Evolutionary conservation across 2,888 invertebrate genomes (phyloP), one percentile per base, ranked within the genome.

Genomic region (Zaprionus bogoriensis): DNA sequence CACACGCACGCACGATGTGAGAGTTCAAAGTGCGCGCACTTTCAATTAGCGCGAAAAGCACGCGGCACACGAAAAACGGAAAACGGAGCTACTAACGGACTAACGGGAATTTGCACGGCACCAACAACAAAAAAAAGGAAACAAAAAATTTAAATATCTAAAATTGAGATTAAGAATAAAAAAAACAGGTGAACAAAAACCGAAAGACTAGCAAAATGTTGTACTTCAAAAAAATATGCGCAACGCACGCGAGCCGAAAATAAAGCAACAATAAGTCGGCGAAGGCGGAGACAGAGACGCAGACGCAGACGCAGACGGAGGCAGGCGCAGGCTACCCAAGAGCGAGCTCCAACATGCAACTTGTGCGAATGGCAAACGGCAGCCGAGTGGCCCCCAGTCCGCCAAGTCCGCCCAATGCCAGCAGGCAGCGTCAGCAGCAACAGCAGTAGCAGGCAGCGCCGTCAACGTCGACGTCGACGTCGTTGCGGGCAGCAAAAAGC

Each of bases 301-400:
- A 53, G 57, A 14, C 3, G 17, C 22, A 22, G 6, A n/a, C 25
- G n/a, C 44, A 10, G 10, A 22, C 12, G 4, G 14, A 46, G 44
- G n/a, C 46, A 28, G 22, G 30, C 4, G 41, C 52, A 46, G 55
- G 39, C 42, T 7, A 42, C 48, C 42, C 2, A 52, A 45, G 44
- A 59, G 20, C 65, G 69, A 74, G 69, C 25, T 48, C 64, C 65
- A 36, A 67, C 87, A 67, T 73, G 80, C 86, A 82, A 83, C 80
- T 79, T 80, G 80, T 76, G 71, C 80, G 80, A 81, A 83, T 70
- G 74, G 68, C 87, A 74, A 86, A 66, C 83, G 80, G 71, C 65
- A 63, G 52, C 38, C 72, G 65, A 73, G 73, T 75, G 72, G 69
- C 57, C n/a, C 36, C 41, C 41, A 63, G 54, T 32, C 17, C 65